These are phyloP conservation scores for Anthrax anthrax DNA, from an alignment of 2,888 invertebrate genomes.

Conservation along the genomic window DNA sequence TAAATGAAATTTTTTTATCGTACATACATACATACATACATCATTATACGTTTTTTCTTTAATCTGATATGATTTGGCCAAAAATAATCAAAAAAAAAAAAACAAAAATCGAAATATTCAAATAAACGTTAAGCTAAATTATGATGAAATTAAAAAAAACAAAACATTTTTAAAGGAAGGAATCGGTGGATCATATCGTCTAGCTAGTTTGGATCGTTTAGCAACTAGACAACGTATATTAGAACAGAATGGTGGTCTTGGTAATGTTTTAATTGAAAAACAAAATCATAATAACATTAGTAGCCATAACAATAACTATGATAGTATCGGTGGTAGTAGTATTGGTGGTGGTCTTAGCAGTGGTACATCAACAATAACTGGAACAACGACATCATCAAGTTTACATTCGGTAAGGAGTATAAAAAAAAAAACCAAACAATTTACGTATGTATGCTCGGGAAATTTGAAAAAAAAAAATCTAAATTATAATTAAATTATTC, in stretches of 20 bases:
- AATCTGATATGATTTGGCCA: too few species aligned
- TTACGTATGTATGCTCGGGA: too few species aligned
- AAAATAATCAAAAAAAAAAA: too few species aligned
- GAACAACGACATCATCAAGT: conserved; percentile 1
- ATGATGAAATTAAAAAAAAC: too few species aligned
- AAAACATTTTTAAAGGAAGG: conserved; percentile 36
- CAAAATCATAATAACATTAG: conserved; percentile 14
- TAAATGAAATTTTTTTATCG: too few species aligned
- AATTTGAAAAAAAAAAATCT: background rate
- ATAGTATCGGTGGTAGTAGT: too few species aligned
- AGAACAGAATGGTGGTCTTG: conserved; percentile 39
- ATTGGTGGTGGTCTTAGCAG: too few species aligned
- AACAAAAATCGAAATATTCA: background rate
- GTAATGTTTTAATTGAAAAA: conserved; percentile 16
- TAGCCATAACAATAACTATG: conserved; percentile 11
- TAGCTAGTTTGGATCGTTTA: conserved; percentile 69
- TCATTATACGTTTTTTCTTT: too few species aligned
- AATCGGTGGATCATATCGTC: conserved; percentile 58
- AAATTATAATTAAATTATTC: too few species aligned
- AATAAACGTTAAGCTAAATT: too few species aligned
- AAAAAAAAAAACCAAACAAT: background rate
- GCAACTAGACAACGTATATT: conserved; percentile 69
- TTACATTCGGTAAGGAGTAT: conserved; percentile 7
- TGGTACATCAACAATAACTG: conserved; percentile 13
- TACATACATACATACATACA: too few species aligned